Conservation (phyloP, 2,888 invertebrate species). For the Idaea biselata region DNA sequence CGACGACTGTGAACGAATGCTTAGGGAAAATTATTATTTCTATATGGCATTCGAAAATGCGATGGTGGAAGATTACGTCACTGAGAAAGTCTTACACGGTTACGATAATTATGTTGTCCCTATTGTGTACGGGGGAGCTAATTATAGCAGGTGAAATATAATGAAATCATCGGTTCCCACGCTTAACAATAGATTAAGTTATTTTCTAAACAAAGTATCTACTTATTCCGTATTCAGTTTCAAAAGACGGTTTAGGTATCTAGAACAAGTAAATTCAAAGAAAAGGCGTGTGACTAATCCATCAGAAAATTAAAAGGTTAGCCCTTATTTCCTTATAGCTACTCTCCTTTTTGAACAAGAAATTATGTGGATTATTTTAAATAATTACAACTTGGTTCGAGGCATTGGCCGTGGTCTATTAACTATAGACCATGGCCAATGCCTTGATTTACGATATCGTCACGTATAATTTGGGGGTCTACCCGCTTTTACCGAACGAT, state of each 20-base stretch:
- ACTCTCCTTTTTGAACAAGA: too few relatives aligned
- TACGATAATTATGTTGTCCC: slow-evolving; percentile 83
- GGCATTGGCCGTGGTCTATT: too few relatives aligned
- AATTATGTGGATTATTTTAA: too few relatives aligned
- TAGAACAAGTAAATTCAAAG: not conserved
- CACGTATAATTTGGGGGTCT: too few relatives aligned
- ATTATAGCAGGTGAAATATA: slow-evolving; percentile 71
- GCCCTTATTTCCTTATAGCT: not conserved
- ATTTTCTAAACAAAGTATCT: not conserved
- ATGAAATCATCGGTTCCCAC: slow-evolving; percentile 22
- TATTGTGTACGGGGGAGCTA: slow-evolving; percentile 83
- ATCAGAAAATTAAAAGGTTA: not conserved
- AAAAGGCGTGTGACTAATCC: not conserved
- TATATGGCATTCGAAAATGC: slow-evolving; percentile 63
- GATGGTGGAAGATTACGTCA: slow-evolving; percentile 53
- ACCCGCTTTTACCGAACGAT: too few relatives aligned
- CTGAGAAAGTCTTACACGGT: slow-evolving; percentile 58
- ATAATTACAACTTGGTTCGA: too few relatives aligned
- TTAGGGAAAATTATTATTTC: slow-evolving; percentile 52
- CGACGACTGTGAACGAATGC: slow-evolving; percentile 37
- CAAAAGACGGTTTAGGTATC: not conserved
- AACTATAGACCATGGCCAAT: too few relatives aligned
- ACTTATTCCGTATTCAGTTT: not conserved
- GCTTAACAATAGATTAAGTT: slow-evolving; percentile 9
- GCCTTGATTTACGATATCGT: too few relatives aligned